A percentile compares a stretch with the other conserved stretches of the same genome.
Conservation (phyloP, 1,140 invertebrate species). For the Drosophila tani region DNA sequence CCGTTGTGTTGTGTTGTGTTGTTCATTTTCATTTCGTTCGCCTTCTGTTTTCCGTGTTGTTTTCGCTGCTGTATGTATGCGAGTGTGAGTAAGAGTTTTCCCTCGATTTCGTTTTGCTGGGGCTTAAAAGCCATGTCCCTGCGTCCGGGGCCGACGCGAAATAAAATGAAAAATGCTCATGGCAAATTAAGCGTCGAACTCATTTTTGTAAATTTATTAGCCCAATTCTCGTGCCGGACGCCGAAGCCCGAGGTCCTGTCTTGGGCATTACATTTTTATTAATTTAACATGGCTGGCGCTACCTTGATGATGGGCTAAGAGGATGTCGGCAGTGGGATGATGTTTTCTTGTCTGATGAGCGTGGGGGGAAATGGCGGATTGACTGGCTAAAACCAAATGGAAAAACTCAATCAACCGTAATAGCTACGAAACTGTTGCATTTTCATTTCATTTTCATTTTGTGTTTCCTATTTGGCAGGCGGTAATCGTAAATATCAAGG, state of each 20-base stretch:
- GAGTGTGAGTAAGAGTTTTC: conserved; percentile 37
- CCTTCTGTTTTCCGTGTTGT: conserved; percentile 49
- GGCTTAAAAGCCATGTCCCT: conserved; percentile 37
- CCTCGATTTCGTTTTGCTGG: conserved; percentile 45
- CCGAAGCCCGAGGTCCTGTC: conserved; percentile 43
- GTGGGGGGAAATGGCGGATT: conserved; percentile 15
- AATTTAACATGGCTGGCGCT: conserved; percentile 67
- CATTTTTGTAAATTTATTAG: conserved; percentile 81
- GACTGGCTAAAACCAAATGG: conserved; percentile 49
- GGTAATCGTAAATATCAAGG: no score
- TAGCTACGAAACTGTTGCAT: conserved; percentile 61
- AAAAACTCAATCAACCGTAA: conserved; percentile 77
- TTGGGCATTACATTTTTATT: conserved; percentile 74
- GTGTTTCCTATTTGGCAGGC: background rate
- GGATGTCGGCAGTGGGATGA: background rate
- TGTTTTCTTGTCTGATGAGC: background rate
- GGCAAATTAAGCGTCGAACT: conserved; percentile 83
- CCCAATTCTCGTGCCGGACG: conserved; percentile 59
- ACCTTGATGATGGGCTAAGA: conserved; percentile 34
- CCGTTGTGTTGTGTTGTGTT: conserved; percentile 25
- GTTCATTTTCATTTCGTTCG: conserved; percentile 49
- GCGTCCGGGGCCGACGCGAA: conserved; percentile 39
- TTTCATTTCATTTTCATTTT: conserved; percentile 24
- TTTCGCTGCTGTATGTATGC: conserved; percentile 22
- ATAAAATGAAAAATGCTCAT: conserved; percentile 81